phyloP scores from a whole-genome alignment of 2,888 invertebrate genomes.

The Orthosia cruda region DNA sequence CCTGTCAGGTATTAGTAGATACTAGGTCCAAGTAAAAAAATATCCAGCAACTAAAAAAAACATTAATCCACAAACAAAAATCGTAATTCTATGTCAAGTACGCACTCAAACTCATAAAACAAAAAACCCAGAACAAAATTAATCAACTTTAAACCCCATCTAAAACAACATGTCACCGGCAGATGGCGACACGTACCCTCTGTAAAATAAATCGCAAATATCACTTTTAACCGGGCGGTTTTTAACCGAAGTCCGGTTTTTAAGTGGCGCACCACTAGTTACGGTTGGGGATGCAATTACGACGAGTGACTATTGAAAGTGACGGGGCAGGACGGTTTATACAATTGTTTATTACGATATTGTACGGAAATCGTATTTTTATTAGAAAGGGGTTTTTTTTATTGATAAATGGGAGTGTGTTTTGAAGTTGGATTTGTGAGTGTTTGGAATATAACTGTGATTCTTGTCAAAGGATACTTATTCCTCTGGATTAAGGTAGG shows the following conservation, averaged over 20 bases:
- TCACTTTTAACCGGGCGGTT: conserved; percentile 45
- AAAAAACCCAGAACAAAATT: conserved; percentile 41
- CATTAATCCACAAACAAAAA: neutral
- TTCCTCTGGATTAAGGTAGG: neutral
- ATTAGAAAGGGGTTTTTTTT: conserved; percentile 18
- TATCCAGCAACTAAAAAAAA: neutral
- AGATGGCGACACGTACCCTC: conserved; percentile 43
- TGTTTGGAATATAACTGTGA: too few species aligned
- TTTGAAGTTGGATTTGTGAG: neutral
- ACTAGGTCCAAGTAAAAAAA: neutral
- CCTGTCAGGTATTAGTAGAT: neutral
- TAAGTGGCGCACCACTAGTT: conserved; percentile 56
- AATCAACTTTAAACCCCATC: conserved; percentile 51
- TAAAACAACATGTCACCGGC: conserved; percentile 53
- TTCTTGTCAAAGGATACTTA: neutral
- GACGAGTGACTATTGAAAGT: conserved; percentile 54
- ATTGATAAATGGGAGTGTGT: neutral
- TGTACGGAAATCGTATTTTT: conserved; percentile 42
- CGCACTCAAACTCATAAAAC: conserved; percentile 4
- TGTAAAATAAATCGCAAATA: conserved; percentile 55
- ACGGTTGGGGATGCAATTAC: conserved; percentile 59
- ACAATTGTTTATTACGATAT: conserved; percentile 42
- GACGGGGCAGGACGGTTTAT: conserved; percentile 18
- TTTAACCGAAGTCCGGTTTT: conserved; percentile 58
- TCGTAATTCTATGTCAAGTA: neutral